Base-by-base conservation (phyloP, 2,888 invertebrate species). In the Mythimna vitellina region DNA sequence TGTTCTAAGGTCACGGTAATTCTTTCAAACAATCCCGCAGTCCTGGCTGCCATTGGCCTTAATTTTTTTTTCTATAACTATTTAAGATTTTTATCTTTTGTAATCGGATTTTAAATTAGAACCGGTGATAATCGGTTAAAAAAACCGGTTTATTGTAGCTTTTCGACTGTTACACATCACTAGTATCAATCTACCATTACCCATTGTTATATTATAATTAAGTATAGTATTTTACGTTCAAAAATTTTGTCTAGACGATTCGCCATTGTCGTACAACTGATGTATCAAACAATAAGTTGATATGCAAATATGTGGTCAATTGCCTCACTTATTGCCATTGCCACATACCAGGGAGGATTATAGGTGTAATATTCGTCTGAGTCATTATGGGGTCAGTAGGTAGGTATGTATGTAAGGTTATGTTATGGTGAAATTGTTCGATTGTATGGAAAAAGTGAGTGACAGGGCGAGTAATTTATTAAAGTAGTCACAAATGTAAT, bases 221-320 rank as follows among this genome's bases (percentile, higher is more conserved):
- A 6, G 46, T 46, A 20, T 46, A 46, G 46, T 0, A 22, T 10
- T 66, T 76, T 61, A 49, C 49, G 72, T 67, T 54, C 35, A 68
- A 76, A 76, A 72, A 65, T 1, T 60, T 70, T 65, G 76, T 82
- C 82, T 77, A 85, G 79, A 85, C 84, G 73, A 76, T 78, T 76
- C 67, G 0, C 73, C 76, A 81, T 84, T 85, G 82, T 85, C 71
- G 67, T 67, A 75, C 42, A 67, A 76, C 29, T 70, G 63, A 76
- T 68, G 60, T 46, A 58, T 38, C 65, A 77, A 78, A 85, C 85
- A 85, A 85, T 85, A 85, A 76, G 60, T 65, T 64, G 61, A 70
- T 76, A 82, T 83, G 83, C 68, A 72, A 80, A 73, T 69, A 72
- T 70, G 65, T 63, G 73, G 69, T 65, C 70, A 17, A 74, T 76